Conservation (phyloP, 1,140 invertebrate genomes). For the Drosophila sucinea region DNA sequence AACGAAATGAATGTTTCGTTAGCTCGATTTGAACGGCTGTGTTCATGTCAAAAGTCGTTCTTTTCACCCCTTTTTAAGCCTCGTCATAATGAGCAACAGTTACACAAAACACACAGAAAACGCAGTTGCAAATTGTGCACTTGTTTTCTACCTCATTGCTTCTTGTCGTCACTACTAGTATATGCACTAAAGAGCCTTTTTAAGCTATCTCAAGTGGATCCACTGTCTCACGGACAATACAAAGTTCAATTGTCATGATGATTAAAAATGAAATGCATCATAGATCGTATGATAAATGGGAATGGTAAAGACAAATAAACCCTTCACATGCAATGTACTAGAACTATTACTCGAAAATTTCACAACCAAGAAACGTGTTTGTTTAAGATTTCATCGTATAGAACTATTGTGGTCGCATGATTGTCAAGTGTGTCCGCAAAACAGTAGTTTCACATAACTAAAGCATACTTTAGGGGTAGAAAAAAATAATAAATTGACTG, state of each 20-base stretch:
- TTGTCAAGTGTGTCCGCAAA: neutral
- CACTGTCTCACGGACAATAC: neutral
- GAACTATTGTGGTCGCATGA: neutral
- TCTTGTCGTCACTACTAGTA: neutral
- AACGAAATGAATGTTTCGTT: constrained; percentile 52
- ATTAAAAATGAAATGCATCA: neutral
- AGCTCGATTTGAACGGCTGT: constrained; percentile 11
- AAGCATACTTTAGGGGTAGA: neutral
- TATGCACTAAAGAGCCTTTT: neutral
- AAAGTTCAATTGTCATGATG: constrained; percentile 10
- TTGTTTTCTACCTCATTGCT: constrained; percentile 1
- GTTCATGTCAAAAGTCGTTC: constrained; percentile 7
- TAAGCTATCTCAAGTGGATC: neutral
- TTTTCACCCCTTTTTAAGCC: neutral
- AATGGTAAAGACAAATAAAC: neutral
- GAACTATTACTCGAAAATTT: neutral
- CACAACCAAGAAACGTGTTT: neutral
- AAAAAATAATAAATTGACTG: neutral
- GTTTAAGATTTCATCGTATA: neutral
- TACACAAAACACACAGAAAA: neutral
- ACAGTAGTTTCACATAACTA: neutral
- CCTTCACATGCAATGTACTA: neutral
- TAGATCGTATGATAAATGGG: neutral
- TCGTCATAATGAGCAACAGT: constrained; percentile 11
- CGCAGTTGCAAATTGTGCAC: constrained; percentile 1